Base-by-base conservation (phyloP, 1,140 invertebrate genomes). In the Cydia amplana region DNA sequence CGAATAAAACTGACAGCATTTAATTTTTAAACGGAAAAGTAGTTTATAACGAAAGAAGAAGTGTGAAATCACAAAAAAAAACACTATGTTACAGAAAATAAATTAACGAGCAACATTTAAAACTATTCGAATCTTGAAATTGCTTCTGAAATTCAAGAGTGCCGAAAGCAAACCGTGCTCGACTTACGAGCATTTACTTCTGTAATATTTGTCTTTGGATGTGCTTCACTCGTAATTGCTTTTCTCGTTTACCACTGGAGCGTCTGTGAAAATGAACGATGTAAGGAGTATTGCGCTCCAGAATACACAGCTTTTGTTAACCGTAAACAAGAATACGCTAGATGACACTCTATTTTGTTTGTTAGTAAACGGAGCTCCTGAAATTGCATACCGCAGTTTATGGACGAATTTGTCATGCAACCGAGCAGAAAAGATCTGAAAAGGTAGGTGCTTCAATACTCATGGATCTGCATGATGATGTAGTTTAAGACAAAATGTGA, bases 251-350 rank as follows among this genome's bases (percentile, higher is more conserved):
- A 36, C 25, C 28, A 67, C 32, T 40, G 36, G 65, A 0, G 65
- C 32, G 65, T 70, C 65, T 70, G 65, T 40, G 65, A 40, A 70
- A 70, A 70, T 70, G 32, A 70, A 70, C 28, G 65, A 23, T 60
- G 65, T 40, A 70, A 67, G 64, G 28, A 67, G 65, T 70, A 70
- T 70, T 70, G 65, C 65, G 28, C 65, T 40, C 16, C 32, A 36
- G 65, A 36, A 70, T 36, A 70, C 28, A 70, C 65, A 70, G 65
- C 65, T 70, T 70, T 70, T 70, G 65, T 36, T 67, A 18, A 36
- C 65, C n/a, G 65, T 70, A 70, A 70, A 70, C 32, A 70, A 70
- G 65, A 40, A 70, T 70, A 70, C 14, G 28, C 28, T 40, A 70
- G 65, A 32, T 70, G 32, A 70, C 65, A 70, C 16, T 70, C 32